Evolutionary conservation across 2,888 invertebrate genomes (phyloP).

Genomic region (Pammene fasciana): DNA sequence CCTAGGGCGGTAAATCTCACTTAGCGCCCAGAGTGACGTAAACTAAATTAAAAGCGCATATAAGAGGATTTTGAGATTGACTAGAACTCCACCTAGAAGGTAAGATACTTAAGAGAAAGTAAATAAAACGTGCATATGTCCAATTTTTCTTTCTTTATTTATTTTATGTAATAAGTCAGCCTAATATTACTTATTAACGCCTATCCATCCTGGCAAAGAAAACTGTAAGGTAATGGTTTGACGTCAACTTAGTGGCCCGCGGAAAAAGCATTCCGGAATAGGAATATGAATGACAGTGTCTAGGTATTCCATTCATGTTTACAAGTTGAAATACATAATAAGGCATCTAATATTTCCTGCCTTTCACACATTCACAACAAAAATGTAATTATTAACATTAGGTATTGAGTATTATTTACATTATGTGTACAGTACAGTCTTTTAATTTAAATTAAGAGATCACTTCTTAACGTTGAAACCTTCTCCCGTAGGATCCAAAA

Average conservation of each 20-base stretch:
- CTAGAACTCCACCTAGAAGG: too few species aligned
- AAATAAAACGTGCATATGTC: slow-evolving; percentile 18
- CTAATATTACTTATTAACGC: slow-evolving; percentile 57
- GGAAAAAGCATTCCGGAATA: neutral
- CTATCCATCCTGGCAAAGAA: slow-evolving; percentile 53
- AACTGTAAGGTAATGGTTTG: slow-evolving; percentile 49
- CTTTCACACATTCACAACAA: slow-evolving; percentile 57
- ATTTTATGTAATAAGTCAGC: slow-evolving; percentile 57
- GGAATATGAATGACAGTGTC: neutral
- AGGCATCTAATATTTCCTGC: slow-evolving; percentile 51
- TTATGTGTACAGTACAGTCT: slow-evolving; percentile 81
- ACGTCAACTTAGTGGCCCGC: slow-evolving; percentile 45
- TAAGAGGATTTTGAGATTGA: too few species aligned
- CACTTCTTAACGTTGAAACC: slow-evolving; percentile 93
- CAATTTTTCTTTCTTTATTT: slow-evolving; percentile 52
- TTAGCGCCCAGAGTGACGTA: too few species aligned
- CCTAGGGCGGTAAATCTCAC: too few species aligned
- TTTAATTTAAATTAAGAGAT: slow-evolving; percentile 79
- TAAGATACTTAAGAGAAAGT: too few species aligned
- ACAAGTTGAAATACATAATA: slow-evolving; percentile 33
- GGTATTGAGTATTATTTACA: slow-evolving; percentile 82
- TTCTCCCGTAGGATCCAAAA: slow-evolving; percentile 96
- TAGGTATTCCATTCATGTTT: neutral
- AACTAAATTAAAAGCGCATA: too few species aligned
- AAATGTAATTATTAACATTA: slow-evolving; percentile 66